phyloP scores from a whole-genome alignment of 2,888 invertebrate species.

The Latheticus oryzae region DNA sequence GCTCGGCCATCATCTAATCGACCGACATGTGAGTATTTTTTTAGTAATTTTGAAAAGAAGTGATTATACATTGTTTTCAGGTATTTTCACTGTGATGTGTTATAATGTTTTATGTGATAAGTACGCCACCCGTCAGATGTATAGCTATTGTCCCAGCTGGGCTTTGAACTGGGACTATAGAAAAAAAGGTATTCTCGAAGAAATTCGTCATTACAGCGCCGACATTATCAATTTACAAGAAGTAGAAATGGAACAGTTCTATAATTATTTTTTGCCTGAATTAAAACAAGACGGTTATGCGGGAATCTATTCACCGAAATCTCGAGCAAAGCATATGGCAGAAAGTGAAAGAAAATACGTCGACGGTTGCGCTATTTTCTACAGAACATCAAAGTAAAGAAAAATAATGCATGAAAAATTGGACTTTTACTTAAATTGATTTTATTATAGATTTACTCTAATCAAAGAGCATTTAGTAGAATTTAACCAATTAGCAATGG shows the following conservation, averaged over 20 bases:
- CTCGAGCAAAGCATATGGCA: conserved; percentile 97
- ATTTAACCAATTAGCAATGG: conserved; percentile 98
- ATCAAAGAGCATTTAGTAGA: conserved; percentile 97
- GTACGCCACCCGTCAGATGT: conserved; percentile 98
- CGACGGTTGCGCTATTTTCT: conserved; percentile 99
- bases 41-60: neutral
- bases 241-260: conserved; percentile 99
- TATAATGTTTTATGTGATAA: conserved; percentile 99
- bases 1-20: conserved; percentile 88
- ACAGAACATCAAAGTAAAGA: conserved; percentile 87
- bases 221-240: conserved; percentile 98
- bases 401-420: no score
- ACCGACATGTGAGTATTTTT: conserved; percentile 84
- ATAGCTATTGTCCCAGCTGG: conserved; percentile 99
- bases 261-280: conserved; percentile 95
- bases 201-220: conserved; percentile 95
- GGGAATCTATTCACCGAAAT: conserved; percentile 98
- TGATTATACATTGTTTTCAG: conserved; percentile 63
- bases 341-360: conserved; percentile 97
- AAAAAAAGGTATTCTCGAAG: conserved; percentile 96
- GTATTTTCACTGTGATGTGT: conserved; percentile 99
- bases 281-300: conserved; percentile 91
- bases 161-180: conserved; percentile 99
- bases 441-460: conserved; percentile 82
- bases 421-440: conserved; percentile 5